These are phyloP conservation scores for Bombus balteatus DNA, from an alignment of 1,140 invertebrate genomes.

Conservation along the genomic window DNA sequence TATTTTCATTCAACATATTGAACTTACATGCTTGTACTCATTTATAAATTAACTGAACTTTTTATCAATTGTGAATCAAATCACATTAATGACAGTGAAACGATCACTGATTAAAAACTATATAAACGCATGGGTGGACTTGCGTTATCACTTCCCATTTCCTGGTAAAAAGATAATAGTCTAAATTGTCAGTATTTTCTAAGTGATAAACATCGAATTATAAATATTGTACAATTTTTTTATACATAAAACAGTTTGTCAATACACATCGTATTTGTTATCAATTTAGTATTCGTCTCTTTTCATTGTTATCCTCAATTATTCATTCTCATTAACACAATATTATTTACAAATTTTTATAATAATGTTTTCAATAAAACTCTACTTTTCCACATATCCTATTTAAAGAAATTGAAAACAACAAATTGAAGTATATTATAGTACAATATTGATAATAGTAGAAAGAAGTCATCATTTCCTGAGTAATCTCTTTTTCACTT, in stretches of 20 bases:
- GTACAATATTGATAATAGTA: neutral
- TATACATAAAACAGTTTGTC: neutral
- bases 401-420: neutral
- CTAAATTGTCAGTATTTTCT: neutral
- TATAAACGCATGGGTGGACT: slow-evolving; percentile 60
- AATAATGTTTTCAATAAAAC: slow-evolving; percentile 17
- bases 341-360: neutral
- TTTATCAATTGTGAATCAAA: neutral
- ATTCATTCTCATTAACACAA: neutral
- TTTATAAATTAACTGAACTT: neutral
- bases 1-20: neutral
- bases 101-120: neutral
- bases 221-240: neutral
- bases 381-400: neutral
- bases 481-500: slow-evolving; percentile 42
- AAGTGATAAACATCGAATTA: neutral
- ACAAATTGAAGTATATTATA: neutral
- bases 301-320: neutral
- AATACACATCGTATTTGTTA: neutral
- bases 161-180: slow-evolving; percentile 72
- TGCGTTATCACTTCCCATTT: slow-evolving; percentile 70
- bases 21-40: neutral
- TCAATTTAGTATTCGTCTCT: neutral
- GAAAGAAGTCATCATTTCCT: slow-evolving; percentile 39
- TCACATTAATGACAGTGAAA: neutral